Percentiles rank a stretch among this genome's conserved stretches.
Evolutionary conservation across 2,797 vertebrate species (phyloP).

Genomic region (Chromis chromis): DNA sequence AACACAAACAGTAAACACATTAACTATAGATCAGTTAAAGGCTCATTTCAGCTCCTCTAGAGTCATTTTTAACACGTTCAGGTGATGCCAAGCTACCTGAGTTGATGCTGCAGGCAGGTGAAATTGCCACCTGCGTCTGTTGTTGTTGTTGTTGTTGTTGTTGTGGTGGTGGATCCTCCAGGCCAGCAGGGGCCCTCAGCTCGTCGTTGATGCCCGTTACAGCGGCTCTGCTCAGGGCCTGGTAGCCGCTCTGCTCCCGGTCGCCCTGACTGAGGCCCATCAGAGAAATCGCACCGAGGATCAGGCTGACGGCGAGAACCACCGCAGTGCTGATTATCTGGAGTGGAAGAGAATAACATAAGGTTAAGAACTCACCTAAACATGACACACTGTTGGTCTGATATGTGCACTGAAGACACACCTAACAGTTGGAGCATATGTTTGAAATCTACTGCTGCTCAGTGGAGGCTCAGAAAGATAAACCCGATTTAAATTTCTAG

Average conservation of each 20-base stretch:
- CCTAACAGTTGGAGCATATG: no score
- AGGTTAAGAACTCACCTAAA: no score
- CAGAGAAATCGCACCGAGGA: constrained; percentile 89
- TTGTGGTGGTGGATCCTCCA: constrained; percentile 66
- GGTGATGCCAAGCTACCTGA: constrained; percentile 74
- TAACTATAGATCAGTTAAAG: neutral
- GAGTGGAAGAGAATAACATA: neutral
- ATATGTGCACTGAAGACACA: no score
- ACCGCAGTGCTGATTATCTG: constrained; percentile 92
- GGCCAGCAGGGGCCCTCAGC: constrained; percentile 68
- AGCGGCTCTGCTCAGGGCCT: constrained; percentile 86
- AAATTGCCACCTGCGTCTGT: constrained; percentile 52
- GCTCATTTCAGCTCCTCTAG: neutral
- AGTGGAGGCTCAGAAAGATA: no score
- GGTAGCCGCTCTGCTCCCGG: constrained; percentile 87
- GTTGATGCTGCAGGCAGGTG: constrained; percentile 74
- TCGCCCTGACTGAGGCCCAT: constrained; percentile 92
- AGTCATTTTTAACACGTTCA: neutral
- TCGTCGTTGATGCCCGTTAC: constrained; percentile 73
- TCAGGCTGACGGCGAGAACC: constrained; percentile 88
- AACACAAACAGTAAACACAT: constrained; percentile 5
- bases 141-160: constrained; percentile 36
- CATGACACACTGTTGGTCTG: no score
- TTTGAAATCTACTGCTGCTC: no score
- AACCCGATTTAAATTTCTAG: no score